Percentiles rank a stretch among this genome's conserved stretches.
Conservation (phyloP, 1,140 invertebrate genomes). For the Pentalonia nigronervosa region DNA sequence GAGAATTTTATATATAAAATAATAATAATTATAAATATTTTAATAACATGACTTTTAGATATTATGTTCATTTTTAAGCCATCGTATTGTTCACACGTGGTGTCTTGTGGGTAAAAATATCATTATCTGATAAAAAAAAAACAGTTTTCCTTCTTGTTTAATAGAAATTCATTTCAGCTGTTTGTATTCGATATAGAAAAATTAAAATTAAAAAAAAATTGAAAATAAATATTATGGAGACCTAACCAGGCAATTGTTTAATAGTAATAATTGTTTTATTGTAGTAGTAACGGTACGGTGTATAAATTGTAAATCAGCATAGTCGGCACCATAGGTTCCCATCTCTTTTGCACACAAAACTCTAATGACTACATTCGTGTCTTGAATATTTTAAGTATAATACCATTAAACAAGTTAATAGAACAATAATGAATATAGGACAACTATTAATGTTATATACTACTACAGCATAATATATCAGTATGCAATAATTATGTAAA, state of each 20-base stretch:
- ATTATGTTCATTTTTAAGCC: not conserved
- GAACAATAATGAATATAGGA: not conserved
- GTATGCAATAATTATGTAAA: not conserved
- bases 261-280: not conserved
- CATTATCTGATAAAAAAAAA: not conserved
- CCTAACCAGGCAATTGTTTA: not conserved
- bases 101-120: not conserved
- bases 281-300: not conserved
- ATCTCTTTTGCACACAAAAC: not conserved
- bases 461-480: not conserved
- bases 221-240: not conserved
- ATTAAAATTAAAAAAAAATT: not conserved
- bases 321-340: not conserved
- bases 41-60: too few relatives aligned
- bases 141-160: not conserved
- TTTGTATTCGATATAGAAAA: not conserved
- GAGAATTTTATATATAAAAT: too few relatives aligned
- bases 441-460: not conserved
- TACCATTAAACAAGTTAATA: not conserved
- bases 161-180: not conserved
- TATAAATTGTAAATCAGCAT: constrained; percentile 3
- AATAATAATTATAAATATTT: too few relatives aligned
- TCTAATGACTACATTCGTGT: not conserved
- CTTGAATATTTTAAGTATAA: not conserved
- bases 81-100: not conserved